A percentile compares a stretch with the other conserved stretches of the same genome.
These are phyloP conservation scores for Zootoca vivipara DNA, from an alignment of 2,113 vertebrate species.

Conservation along the genomic window DNA sequence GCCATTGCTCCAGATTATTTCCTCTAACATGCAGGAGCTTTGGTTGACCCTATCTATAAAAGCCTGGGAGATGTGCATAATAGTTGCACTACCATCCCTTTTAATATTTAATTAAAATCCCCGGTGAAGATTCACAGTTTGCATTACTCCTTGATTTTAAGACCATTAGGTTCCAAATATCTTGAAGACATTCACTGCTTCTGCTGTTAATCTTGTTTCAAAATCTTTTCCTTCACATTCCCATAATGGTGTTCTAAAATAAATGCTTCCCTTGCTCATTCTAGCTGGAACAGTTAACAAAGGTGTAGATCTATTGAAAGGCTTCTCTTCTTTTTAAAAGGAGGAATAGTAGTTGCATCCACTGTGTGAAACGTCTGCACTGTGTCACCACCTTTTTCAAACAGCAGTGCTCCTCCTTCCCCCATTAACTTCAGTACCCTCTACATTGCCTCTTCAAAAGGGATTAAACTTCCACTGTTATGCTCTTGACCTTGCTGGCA, in stretches of 20 bases:
- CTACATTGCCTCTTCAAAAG: not conserved
- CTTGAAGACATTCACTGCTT: not conserved
- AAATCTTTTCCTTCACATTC: not conserved
- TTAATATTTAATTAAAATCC: constrained; percentile 11
- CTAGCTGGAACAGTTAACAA: not conserved
- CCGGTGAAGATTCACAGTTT: not conserved
- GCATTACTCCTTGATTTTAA: not conserved
- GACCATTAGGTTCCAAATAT: not conserved
- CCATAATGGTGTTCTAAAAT: not conserved
- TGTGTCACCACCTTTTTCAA: not conserved
- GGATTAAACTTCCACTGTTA: not conserved
- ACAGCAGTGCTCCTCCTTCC: not conserved
- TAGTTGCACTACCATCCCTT: not conserved
- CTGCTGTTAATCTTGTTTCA: not conserved
- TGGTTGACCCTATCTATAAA: not conserved
- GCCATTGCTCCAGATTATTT: not conserved
- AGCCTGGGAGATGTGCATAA: not conserved
- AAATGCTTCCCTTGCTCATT: not conserved
- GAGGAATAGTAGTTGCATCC: not conserved
- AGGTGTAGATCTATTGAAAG: not conserved
- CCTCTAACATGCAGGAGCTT: not conserved
- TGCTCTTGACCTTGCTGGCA: not conserved
- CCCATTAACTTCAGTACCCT: not conserved
- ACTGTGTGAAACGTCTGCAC: not conserved
- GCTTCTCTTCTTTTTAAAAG: not conserved